Evolutionary conservation across 2,888 invertebrate genomes (phyloP).

Genomic region (Epirrhoe alternata): DNA sequence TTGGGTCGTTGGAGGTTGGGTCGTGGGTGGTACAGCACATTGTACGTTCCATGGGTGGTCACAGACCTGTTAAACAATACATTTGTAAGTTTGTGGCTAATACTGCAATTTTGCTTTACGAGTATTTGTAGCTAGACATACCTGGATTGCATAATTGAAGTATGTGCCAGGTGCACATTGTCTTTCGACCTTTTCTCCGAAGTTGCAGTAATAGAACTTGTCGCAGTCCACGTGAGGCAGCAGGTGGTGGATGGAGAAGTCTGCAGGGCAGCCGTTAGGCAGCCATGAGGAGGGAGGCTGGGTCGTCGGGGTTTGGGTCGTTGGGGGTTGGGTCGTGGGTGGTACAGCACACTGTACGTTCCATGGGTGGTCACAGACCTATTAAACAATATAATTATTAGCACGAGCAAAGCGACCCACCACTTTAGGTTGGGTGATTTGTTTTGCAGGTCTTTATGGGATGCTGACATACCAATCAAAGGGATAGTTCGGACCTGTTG

Average conservation of each 20-base stretch:
- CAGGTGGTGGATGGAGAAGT: constrained; percentile 48
- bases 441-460: too few relatives aligned
- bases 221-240: constrained; percentile 57
- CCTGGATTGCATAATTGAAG: constrained; percentile 50
- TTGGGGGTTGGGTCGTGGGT: constrained; percentile 22
- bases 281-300: background rate
- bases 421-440: too few relatives aligned
- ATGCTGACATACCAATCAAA: too few relatives aligned
- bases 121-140: constrained; percentile 30
- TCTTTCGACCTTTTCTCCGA: constrained; percentile 49
- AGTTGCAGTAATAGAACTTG: constrained; percentile 56
- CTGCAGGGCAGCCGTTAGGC: constrained; percentile 34
- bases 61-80: background rate
- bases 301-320: too few relatives aligned
- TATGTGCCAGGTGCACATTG: constrained; percentile 44
- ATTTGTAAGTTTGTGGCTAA: background rate
- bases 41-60: background rate
- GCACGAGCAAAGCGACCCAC: too few relatives aligned
- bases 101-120: background rate
- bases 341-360: background rate
- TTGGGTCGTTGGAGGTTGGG: constrained; percentile 6
- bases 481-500: too few relatives aligned
- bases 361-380: background rate
- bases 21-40: constrained; percentile 10
- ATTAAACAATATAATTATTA: background rate